Evolutionary conservation across 2,113 vertebrate species (phyloP).

Genomic region (Bambusicola thoracicus): DNA sequence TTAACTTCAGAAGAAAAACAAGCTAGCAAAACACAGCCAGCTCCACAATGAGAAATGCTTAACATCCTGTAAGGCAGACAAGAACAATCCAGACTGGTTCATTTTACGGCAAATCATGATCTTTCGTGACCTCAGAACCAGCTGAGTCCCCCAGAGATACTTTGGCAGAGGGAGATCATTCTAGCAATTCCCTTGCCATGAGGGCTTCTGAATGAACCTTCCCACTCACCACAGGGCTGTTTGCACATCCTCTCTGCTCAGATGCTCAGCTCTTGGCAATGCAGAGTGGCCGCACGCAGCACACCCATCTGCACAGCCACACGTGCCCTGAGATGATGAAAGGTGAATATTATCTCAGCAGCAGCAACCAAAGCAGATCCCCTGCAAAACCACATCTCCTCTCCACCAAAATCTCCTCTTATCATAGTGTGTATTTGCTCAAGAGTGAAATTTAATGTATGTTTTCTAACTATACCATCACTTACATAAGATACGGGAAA

Average conservation of each 20-base stretch:
- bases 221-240: not conserved
- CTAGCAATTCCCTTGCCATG: not conserved
- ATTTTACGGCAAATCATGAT: not conserved
- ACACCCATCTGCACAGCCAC: not conserved
- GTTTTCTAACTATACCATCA: not conserved
- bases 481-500: not conserved
- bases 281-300: not conserved
- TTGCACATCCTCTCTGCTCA: not conserved
- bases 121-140: not conserved
- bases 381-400: not conserved
- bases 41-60: not conserved
- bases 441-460: not conserved
- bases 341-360: accelerated
- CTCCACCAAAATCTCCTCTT: not conserved
- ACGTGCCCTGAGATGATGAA: accelerated
- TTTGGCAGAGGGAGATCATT: not conserved
- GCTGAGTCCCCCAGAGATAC: accelerated
- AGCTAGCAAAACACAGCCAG: conserved; percentile 6
- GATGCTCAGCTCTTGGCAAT: not conserved
- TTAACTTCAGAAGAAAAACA: conserved; percentile 31
- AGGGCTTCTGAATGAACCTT: not conserved
- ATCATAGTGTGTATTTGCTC: not conserved
- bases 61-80: not conserved
- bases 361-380: not conserved
- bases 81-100: not conserved